Evolutionary conservation across 2,888 invertebrate genomes (phyloP), one percentile per base, ranked within the genome.

Genomic region (Leptothorax acervorum): DNA sequence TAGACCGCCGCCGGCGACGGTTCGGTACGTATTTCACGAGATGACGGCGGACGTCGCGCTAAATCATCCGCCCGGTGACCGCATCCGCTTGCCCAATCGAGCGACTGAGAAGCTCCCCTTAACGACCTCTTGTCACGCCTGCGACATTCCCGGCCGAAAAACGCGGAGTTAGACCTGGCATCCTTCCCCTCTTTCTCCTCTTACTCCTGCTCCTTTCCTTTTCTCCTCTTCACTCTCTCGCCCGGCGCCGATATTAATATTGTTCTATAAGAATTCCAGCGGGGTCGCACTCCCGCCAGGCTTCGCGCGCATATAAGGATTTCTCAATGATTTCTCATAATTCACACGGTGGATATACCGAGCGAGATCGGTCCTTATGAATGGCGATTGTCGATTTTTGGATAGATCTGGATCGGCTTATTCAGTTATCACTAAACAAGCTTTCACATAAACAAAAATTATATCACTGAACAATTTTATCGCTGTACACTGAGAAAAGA

Each of bases 11-110:
- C 23, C 53, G 55, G 74, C 85, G 84, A 39, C 86, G 63, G 66
- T 9, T 83, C 86, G 86, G 85, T 85, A 89, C 89, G 90, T 92
- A 92, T 92, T 93, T 93, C 92, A 93, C 89, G 88, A 88, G 90
- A 90, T 88, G 91, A 89, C 89, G 90, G 87, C 78, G 85, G 79
- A 89, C 88, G 90, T 91, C 91, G 89, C 91, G 91, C 85, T 93
- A 92, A 93, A 93, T 94, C 92, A 93, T 91, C 88, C 88, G 90
- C 91, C 35, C 70, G 92, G 90, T 90, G 92, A 92, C 92, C 93
- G 92, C 92, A 94, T 94, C 94, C 93, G 93, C 92, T 93, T 92
- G 92, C 90, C 91, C 92, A 92, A 93, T 92, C 92, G 90, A 87
- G 57, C 78, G 23, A 85, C 87, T 82, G 89, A 84, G 48, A 11